phyloP scores from a whole-genome alignment of 2,888 invertebrate species.

The Ernsta delagoae region DNA sequence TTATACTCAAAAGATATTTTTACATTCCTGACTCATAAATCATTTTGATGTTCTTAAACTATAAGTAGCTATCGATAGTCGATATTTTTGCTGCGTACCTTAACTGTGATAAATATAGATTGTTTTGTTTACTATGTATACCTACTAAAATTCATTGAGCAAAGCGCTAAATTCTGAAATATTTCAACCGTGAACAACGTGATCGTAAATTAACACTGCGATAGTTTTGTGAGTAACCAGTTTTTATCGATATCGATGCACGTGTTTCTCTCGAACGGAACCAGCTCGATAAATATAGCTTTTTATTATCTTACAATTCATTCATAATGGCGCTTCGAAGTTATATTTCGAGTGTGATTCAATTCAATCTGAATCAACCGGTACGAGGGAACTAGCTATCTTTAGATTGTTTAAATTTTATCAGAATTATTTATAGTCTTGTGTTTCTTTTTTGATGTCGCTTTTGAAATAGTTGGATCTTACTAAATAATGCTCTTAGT shows the following conservation, averaged over 20 bases:
- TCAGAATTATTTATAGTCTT: conserved; percentile 3
- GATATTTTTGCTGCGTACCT: not conserved
- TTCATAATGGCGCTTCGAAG: conserved; percentile 17
- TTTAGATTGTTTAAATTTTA: conserved; percentile 19
- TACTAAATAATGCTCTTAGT: too few species aligned
- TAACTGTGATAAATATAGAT: not conserved
- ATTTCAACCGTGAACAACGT: conserved; percentile 10
- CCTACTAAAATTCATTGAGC: conserved; percentile 14
- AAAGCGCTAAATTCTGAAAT: not conserved
- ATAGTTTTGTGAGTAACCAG: not conserved
- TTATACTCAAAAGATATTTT: too few species aligned
- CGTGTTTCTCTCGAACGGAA: conserved; percentile 32
- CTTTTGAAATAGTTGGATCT: too few species aligned
- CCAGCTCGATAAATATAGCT: conserved; percentile 62
- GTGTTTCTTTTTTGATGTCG: too few species aligned
- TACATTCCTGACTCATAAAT: too few species aligned
- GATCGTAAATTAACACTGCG: not conserved
- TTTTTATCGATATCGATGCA: conserved; percentile 43
- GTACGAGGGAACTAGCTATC: not conserved
- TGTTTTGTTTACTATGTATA: not conserved
- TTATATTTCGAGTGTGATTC: conserved; percentile 23
- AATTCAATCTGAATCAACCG: conserved; percentile 32
- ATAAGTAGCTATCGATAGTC: not conserved
- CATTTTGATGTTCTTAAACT: too few species aligned
- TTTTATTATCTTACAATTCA: conserved; percentile 42